phyloP scores from a whole-genome alignment of 2,113 vertebrate genomes.

The Xenus cinereus region DNA sequence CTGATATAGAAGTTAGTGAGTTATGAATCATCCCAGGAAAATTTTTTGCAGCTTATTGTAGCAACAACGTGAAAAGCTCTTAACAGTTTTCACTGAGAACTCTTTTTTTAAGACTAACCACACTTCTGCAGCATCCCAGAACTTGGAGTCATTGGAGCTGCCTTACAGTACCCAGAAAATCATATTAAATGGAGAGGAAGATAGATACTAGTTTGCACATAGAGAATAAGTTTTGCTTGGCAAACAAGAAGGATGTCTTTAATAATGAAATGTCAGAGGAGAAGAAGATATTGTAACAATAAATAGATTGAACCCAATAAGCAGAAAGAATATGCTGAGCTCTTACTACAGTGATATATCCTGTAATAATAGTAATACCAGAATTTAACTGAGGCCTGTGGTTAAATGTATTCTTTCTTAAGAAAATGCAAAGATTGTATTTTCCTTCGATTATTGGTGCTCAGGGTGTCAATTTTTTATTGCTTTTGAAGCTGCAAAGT shows the following conservation, averaged over 20 bases:
- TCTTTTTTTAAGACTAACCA: not conserved
- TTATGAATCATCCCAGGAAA: not conserved
- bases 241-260: conserved; percentile 27
- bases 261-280: conserved; percentile 32
- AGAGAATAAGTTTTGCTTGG: not conserved
- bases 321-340: not conserved
- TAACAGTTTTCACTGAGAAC: not conserved
- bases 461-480: not conserved
- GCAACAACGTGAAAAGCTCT: not conserved
- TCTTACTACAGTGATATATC: not conserved
- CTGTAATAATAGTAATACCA: not conserved
- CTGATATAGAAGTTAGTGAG: not conserved
- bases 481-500: not conserved
- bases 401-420: not conserved
- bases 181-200: not conserved
- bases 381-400: not conserved
- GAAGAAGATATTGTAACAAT: conserved; percentile 18
- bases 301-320: not conserved
- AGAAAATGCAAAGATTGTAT: not conserved
- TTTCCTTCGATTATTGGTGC: not conserved
- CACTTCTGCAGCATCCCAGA: not conserved
- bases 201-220: not conserved
- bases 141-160: not conserved
- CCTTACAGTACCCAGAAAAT: not conserved
- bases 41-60: not conserved